A percentile compares a stretch with the other conserved stretches of the same genome.
Conservation (phyloP, 2,113 vertebrate genomes). For the Chlorocebus sabaeus region DNA sequence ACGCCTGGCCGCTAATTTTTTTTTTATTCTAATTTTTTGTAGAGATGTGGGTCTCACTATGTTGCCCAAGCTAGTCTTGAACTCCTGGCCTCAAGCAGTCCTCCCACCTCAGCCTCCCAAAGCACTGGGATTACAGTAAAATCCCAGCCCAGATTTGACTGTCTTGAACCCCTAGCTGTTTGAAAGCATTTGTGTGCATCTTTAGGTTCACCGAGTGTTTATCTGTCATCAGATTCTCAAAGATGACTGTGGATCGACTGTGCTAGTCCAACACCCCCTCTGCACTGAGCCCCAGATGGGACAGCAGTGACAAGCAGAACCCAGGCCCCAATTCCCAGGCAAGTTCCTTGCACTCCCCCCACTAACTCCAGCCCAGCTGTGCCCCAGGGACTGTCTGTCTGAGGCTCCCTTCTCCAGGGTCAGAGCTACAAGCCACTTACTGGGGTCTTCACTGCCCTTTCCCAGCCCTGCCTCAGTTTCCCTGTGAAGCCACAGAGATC, state of each 20-base stretch:
- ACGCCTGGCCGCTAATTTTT: no score
- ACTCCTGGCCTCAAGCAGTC: no score
- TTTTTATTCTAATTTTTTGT: no score
- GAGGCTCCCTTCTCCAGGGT: background rate
- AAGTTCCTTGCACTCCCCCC: background rate
- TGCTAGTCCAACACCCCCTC: background rate
- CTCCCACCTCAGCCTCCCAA: no score
- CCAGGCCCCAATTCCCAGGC: background rate
- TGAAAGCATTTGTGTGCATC: background rate
- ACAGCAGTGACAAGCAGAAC: background rate
- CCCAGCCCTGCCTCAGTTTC: background rate
- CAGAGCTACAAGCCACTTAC: background rate
- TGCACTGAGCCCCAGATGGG: background rate
- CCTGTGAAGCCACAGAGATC: background rate
- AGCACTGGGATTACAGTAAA: background rate
- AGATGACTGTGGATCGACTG: background rate
- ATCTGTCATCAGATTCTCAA: conserved; percentile 8
- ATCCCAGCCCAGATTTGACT: background rate
- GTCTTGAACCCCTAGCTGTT: background rate
- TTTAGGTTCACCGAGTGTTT: background rate
- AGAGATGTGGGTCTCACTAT: no score
- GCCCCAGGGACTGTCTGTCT: background rate
- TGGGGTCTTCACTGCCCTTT: background rate
- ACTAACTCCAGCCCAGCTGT: background rate
- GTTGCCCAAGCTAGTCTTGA: no score